Evolutionary conservation across 2,888 invertebrate genomes (phyloP).

Genomic region (Agrenia bidenticulata): DNA sequence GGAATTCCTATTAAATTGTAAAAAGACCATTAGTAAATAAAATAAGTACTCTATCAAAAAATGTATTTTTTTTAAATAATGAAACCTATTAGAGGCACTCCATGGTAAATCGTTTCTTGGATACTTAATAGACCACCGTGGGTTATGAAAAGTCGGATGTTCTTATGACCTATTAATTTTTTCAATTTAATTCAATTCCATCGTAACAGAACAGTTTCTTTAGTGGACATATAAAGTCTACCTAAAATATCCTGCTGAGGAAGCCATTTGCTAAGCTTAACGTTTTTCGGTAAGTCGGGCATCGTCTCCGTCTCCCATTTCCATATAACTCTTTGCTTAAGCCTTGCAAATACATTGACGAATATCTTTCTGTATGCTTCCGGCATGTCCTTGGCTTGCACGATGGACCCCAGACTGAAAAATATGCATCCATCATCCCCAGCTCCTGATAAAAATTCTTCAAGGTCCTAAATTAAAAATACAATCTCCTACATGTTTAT

Average conservation of each 20-base stretch:
- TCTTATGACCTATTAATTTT: conserved; percentile 3
- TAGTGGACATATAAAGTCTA: no score
- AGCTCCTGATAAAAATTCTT: conserved; percentile 53
- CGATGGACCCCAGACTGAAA: conserved; percentile 84
- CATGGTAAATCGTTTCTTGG: conserved; percentile 64
- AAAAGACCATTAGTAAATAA: no score
- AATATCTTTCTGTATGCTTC: conserved; percentile 69
- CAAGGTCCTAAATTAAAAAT: conserved; percentile 29
- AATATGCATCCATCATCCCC: conserved; percentile 70
- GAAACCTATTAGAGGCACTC: conserved; percentile 60
- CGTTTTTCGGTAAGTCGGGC: conserved; percentile 64
- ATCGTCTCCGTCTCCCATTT: conserved; percentile 66
- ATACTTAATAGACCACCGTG: conserved; percentile 69
- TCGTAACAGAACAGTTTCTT: no score
- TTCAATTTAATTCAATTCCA: background rate
- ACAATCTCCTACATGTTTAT: no score
- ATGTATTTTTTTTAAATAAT: no score
- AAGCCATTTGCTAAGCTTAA: conserved; percentile 65
- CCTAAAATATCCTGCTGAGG: conserved; percentile 75
- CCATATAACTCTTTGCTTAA: conserved; percentile 82
- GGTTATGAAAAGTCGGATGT: conserved; percentile 63
- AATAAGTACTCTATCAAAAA: no score
- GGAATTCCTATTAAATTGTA: conserved; percentile 57
- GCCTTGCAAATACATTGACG: conserved; percentile 69
- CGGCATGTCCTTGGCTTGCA: conserved; percentile 77